Evolutionary conservation across 2,888 invertebrate genomes (phyloP).

Genomic region (Yponomeuta plumbellus): DNA sequence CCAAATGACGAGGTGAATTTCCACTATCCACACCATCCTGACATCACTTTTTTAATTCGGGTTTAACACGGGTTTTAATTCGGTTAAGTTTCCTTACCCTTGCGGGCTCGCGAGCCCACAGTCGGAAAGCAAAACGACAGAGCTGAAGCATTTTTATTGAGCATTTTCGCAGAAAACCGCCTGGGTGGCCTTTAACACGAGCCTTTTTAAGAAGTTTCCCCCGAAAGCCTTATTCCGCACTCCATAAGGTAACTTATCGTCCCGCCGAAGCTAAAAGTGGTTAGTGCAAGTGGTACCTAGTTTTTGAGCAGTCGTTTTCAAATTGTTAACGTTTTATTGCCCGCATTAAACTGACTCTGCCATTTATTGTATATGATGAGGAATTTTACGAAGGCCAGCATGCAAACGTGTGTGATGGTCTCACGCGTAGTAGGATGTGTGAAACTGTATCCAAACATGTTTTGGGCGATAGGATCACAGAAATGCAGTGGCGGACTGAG

Average conservation of each 20-base stretch:
- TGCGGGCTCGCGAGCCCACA: constrained; percentile 24
- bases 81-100: constrained; percentile 20
- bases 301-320: constrained; percentile 1
- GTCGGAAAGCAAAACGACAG: constrained; percentile 29
- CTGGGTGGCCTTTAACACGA: constrained; percentile 47
- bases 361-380: background rate
- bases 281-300: constrained; percentile 18
- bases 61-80: too few relatives aligned
- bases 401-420: background rate
- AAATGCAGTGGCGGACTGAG: too few relatives aligned
- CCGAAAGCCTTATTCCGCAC: constrained; percentile 14
- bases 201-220: constrained; percentile 19
- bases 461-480: too few relatives aligned
- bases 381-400: background rate
- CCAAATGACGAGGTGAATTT: too few relatives aligned
- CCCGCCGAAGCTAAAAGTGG: background rate
- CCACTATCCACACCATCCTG: too few relatives aligned
- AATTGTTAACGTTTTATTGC: constrained; percentile 1
- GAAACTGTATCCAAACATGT: background rate
- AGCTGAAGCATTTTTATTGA: constrained; percentile 44
- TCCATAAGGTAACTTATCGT: background rate
- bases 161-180: constrained; percentile 46
- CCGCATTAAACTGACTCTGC: background rate
- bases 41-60: too few relatives aligned
- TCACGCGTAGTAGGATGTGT: background rate